Evolutionary conservation across 2,113 vertebrate genomes (phyloP).

Genomic region (Campylomormyrus tamandua): DNA sequence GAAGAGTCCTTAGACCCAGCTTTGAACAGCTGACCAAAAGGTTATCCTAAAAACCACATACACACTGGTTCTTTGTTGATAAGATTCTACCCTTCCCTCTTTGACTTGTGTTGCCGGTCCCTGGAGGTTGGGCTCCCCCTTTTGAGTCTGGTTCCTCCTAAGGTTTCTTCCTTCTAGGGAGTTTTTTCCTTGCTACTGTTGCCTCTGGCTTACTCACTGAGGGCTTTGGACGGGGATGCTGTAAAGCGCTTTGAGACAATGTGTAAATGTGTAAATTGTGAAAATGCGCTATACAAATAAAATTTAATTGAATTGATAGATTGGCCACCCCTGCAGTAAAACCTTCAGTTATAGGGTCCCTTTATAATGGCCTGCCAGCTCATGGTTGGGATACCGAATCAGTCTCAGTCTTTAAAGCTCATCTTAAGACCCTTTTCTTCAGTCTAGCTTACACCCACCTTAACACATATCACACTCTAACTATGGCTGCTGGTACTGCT

Average conservation of each 20-base stretch:
- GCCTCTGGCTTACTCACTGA: too few species aligned
- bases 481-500: neutral
- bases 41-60: neutral
- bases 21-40: neutral
- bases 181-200: too few species aligned
- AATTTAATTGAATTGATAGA: neutral
- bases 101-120: too few species aligned
- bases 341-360: neutral
- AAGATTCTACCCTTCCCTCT: neutral
- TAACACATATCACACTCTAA: neutral
- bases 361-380: neutral
- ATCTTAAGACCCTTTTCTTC: neutral
- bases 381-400: neutral
- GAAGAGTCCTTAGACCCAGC: too few species aligned
- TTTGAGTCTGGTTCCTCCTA: too few species aligned
- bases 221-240: too few species aligned
- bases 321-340: neutral
- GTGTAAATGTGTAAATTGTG: too few species aligned
- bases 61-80: neutral
- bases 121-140: too few species aligned
- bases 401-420: neutral
- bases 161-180: too few species aligned
- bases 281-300: too few species aligned
- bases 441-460: neutral
- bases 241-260: too few species aligned